Percentiles rank a stretch among this genome's conserved stretches.
Evolutionary conservation across 92 coral and sea anemone genomes (phyloP).

Genomic region (Desmophyllum pertusum): DNA sequence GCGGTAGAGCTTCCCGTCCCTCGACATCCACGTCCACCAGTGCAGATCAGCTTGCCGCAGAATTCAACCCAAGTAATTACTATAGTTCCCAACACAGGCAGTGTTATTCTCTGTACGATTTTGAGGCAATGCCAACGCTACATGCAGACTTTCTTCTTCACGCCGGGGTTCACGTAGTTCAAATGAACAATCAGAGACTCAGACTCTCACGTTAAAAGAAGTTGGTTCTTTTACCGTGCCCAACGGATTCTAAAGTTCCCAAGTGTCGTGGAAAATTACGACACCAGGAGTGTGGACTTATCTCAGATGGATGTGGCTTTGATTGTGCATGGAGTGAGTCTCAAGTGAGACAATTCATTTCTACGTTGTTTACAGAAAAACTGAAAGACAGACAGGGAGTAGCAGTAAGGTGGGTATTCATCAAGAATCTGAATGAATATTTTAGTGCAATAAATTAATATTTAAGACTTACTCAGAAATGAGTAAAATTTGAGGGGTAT

Average conservation of each 20-base stretch:
- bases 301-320: constrained; percentile 10
- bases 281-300: too few relatives aligned
- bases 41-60: background rate
- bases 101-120: background rate
- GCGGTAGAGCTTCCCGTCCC: background rate
- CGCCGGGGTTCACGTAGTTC: constrained; percentile 12
- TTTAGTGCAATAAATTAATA: background rate
- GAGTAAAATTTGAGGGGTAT: too few relatives aligned
- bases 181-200: background rate
- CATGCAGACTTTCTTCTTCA: background rate
- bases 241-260: background rate
- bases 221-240: constrained; percentile 7
- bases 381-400: background rate
- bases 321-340: background rate
- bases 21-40: too few relatives aligned
- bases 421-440: background rate
- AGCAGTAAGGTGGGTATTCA: background rate
- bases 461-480: too few relatives aligned
- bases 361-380: background rate
- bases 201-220: background rate
- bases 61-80: constrained; percentile 2
- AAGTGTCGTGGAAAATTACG: too few relatives aligned
- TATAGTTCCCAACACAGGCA: constrained; percentile 2
- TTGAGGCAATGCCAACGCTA: constrained; percentile 3
- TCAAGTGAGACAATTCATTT: constrained; percentile 6